Conservation (phyloP, 2,113 vertebrate genomes). For the Pollimyrus isidori region DNA sequence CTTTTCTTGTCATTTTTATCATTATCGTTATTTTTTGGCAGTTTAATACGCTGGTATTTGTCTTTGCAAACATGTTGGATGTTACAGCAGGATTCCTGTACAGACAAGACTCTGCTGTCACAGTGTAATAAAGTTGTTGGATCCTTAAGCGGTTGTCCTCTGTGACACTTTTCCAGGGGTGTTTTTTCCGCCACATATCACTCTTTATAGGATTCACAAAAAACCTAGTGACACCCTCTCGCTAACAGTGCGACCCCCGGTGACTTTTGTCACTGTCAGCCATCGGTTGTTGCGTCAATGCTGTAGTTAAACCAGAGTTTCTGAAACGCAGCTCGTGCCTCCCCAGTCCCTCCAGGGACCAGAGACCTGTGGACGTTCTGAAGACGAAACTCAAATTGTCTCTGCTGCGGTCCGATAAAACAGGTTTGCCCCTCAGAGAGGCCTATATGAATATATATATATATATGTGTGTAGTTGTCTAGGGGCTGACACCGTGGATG, state of each 20-base stretch:
- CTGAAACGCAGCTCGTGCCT: background rate
- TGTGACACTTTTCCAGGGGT: background rate
- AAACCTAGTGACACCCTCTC: background rate
- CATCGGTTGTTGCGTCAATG: background rate
- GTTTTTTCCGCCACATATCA: background rate
- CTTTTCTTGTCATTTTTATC: background rate
- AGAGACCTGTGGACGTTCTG: background rate
- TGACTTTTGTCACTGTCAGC: background rate
- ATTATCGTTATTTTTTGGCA: constrained; percentile 1
- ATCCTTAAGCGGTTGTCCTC: background rate
- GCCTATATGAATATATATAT: background rate
- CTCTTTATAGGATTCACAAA: background rate
- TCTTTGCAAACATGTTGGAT: background rate
- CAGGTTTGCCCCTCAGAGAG: background rate
- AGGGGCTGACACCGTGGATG: background rate
- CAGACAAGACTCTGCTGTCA: background rate
- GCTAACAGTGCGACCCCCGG: background rate
- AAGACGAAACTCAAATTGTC: constrained; percentile 14
- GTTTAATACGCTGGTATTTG: background rate
- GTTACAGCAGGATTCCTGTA: background rate
- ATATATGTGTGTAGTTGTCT: background rate
- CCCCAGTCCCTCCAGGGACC: background rate
- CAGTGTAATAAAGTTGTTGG: background rate
- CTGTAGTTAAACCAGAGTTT: background rate
- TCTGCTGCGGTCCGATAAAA: background rate